Percentiles rank a stretch among this genome's conserved stretches.
Evolutionary conservation across 2,113 vertebrate species (phyloP).

Genomic region (Regulus satrapa): DNA sequence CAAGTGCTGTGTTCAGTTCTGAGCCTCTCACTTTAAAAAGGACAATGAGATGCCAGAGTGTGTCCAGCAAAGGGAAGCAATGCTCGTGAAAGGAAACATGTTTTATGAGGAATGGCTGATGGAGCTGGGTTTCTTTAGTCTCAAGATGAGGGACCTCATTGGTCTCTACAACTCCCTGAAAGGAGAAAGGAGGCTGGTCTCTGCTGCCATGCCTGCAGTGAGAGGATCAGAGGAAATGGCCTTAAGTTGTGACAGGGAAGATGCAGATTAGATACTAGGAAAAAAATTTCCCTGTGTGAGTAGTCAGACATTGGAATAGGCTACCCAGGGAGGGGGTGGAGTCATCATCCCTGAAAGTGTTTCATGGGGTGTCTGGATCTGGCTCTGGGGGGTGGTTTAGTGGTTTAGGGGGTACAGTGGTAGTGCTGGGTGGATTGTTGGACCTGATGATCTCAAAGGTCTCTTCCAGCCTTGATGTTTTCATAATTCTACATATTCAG

Average conservation of each 20-base stretch:
- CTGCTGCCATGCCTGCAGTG: not conserved
- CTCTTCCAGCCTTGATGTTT: not conserved
- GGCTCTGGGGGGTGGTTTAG: not conserved
- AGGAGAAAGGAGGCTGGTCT: not conserved
- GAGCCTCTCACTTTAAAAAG: not conserved
- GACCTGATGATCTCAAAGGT: not conserved
- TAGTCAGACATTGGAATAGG: not conserved
- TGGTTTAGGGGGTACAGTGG: not conserved
- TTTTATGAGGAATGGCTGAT: not conserved
- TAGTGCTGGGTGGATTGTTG: not conserved
- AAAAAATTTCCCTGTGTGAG: not conserved
- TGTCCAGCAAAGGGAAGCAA: not conserved
- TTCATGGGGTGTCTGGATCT: not conserved
- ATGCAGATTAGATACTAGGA: not conserved
- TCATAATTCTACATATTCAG: not conserved
- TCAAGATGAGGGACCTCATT: too few relatives aligned
- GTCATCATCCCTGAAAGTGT: not conserved
- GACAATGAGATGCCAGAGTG: accelerated
- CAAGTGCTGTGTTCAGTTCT: not conserved
- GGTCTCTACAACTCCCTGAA: not conserved
- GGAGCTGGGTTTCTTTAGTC: not conserved
- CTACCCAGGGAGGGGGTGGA: not conserved
- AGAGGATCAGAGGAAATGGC: not conserved
- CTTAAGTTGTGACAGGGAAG: not conserved
- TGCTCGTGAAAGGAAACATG: accelerated